These are phyloP conservation scores for Aleiodes alternator DNA, from an alignment of 2,888 invertebrate genomes.

Conservation along the genomic window DNA sequence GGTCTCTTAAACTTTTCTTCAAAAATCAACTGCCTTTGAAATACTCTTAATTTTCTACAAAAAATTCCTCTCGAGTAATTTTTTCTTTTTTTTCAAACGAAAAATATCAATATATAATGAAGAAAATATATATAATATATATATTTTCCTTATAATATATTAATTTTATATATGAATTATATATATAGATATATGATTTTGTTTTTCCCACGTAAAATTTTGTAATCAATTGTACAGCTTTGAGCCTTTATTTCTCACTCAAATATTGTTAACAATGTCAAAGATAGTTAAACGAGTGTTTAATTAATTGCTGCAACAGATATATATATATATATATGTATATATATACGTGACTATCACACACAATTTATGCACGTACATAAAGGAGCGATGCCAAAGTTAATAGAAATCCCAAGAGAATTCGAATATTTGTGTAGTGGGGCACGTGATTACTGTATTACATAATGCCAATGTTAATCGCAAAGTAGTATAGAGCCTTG, in stretches of 20 bases:
- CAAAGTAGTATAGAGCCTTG: slow-evolving; percentile 45
- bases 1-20: too few relatives aligned
- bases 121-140: too few relatives aligned
- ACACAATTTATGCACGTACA: background rate
- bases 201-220: slow-evolving; percentile 36
- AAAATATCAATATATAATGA: too few relatives aligned
- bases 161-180: too few relatives aligned
- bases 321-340: background rate
- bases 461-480: slow-evolving; percentile 57
- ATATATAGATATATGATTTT: too few relatives aligned
- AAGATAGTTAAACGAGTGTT: background rate
- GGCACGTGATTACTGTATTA: slow-evolving; percentile 56
- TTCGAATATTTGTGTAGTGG: slow-evolving; percentile 37
- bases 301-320: background rate
- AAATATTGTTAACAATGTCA: background rate
- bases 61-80: too few relatives aligned
- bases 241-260: background rate
- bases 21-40: background rate
- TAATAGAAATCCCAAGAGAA: slow-evolving; percentile 32
- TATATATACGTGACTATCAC: slow-evolving; percentile 41
- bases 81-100: too few relatives aligned
- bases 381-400: background rate
- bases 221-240: slow-evolving; percentile 11
- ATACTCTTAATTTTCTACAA: too few relatives aligned
- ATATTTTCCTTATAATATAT: too few relatives aligned